phyloP scores from a whole-genome alignment of 2,113 vertebrate species.

The Petroica traversi region DNA sequence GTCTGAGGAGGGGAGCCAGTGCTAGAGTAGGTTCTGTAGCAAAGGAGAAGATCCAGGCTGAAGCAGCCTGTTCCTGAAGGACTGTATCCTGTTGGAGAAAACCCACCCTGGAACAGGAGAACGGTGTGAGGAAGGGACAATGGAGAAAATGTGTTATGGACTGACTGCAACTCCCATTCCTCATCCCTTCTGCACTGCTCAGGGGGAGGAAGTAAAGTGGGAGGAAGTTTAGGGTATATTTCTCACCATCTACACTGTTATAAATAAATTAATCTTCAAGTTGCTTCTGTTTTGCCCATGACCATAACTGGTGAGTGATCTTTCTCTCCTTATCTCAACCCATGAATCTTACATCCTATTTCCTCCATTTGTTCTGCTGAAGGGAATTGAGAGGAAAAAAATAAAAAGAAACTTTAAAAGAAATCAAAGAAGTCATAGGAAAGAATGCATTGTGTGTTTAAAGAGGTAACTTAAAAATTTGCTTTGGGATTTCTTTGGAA shows the following conservation, averaged over 20 bases:
- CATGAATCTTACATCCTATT: background rate
- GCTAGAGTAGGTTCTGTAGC: background rate
- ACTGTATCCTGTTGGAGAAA: background rate
- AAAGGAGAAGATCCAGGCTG: background rate
- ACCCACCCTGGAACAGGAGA: background rate
- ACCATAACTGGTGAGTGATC: rapidly evolving
- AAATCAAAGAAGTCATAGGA: background rate
- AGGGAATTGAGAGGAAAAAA: background rate
- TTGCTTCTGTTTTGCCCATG: background rate
- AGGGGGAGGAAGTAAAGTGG: rapidly evolving
- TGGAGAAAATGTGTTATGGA: background rate
- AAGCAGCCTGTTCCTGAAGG: background rate
- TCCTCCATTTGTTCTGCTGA: background rate
- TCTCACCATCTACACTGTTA: background rate
- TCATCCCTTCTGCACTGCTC: background rate
- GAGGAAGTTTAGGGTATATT: background rate
- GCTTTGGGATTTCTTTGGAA: background rate
- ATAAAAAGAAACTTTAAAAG: background rate
- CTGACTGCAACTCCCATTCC: background rate
- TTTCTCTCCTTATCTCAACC: background rate
- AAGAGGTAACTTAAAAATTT: background rate
- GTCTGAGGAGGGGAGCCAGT: background rate
- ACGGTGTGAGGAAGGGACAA: background rate
- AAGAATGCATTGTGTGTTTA: background rate
- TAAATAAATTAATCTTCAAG: background rate